Conservation (phyloP, 2,113 vertebrate species). For the Neoarius graeffei region DNA sequence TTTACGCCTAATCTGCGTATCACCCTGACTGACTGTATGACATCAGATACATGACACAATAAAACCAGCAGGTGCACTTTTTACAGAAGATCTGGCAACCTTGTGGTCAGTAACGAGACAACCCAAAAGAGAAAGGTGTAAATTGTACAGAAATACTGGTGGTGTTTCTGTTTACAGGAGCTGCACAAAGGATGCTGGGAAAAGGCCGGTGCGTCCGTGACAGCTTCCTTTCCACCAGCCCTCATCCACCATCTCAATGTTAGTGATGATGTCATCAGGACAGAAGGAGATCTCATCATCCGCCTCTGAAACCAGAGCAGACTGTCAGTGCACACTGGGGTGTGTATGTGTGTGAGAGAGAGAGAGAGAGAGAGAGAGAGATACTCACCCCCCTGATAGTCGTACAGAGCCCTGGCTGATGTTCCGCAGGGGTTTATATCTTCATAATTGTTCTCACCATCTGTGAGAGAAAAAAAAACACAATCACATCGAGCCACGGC, state of each 20-base stretch:
- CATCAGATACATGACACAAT: not conserved
- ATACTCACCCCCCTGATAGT: constrained; percentile 84
- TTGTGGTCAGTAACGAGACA: not conserved
- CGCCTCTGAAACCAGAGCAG: constrained; percentile 73
- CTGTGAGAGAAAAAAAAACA: constrained; percentile 32
- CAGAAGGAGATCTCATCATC: constrained; percentile 92
- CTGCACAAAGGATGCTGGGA: constrained; percentile 88
- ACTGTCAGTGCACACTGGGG: not conserved
- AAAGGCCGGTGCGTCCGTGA: constrained; percentile 78
- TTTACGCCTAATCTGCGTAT: not conserved
- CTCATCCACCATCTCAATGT: constrained; percentile 92
- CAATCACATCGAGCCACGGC: not conserved
- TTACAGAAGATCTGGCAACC: not conserved
- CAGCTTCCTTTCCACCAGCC: constrained; percentile 92
- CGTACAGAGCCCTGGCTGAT: constrained; percentile 80
- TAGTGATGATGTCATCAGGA: constrained; percentile 84
- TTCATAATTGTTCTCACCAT: constrained; percentile 65
- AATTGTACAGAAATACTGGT: not conserved
- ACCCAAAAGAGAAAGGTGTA: not conserved
- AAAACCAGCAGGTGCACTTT: not conserved
- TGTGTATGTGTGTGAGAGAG: not conserved
- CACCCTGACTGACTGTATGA: not conserved
- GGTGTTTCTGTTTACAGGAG: constrained; percentile 66
- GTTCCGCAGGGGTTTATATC: constrained; percentile 56
- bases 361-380: not conserved